Evolutionary conservation across 1,140 invertebrate genomes (phyloP).

Genomic region (Capitella teleta): DNA sequence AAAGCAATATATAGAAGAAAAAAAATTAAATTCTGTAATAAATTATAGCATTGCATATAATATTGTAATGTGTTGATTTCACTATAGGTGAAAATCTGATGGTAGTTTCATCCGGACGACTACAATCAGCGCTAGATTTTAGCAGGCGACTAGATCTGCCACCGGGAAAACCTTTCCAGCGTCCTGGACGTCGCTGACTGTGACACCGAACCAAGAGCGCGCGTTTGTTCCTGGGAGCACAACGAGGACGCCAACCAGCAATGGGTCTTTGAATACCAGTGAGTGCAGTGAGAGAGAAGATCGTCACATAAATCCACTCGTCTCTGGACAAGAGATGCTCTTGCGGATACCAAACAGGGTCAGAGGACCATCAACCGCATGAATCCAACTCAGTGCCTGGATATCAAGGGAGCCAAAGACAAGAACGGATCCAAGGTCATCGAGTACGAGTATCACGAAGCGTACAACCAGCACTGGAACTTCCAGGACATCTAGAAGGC

Average conservation of each 20-base stretch:
- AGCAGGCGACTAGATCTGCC: neutral
- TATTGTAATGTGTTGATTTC: neutral
- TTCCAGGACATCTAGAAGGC: neutral
- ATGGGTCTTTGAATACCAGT: conserved; percentile 4
- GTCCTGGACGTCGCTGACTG: neutral
- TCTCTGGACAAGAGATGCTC: too few relatives aligned
- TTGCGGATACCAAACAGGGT: too few relatives aligned
- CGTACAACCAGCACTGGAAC: conserved; percentile 1
- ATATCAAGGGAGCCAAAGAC: neutral
- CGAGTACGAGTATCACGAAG: neutral
- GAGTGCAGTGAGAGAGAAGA: neutral
- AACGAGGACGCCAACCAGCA: neutral
- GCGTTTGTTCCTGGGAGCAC: conserved; percentile 1
- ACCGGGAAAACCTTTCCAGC: neutral
- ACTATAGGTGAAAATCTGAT: neutral
- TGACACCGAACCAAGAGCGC: neutral
- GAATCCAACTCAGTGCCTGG: neutral
- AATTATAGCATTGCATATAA: too few relatives aligned
- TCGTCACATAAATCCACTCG: too few relatives aligned
- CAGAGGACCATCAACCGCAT: conserved; percentile 3
- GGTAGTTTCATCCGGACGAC: neutral
- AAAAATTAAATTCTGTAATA: too few relatives aligned
- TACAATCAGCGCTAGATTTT: neutral
- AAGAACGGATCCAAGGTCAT: neutral
- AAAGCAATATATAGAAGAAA: neutral